Evolutionary conservation across 2,113 vertebrate species (phyloP), one percentile per base, ranked within the genome.

Genomic region (Shinisaurus crocodilurus): DNA sequence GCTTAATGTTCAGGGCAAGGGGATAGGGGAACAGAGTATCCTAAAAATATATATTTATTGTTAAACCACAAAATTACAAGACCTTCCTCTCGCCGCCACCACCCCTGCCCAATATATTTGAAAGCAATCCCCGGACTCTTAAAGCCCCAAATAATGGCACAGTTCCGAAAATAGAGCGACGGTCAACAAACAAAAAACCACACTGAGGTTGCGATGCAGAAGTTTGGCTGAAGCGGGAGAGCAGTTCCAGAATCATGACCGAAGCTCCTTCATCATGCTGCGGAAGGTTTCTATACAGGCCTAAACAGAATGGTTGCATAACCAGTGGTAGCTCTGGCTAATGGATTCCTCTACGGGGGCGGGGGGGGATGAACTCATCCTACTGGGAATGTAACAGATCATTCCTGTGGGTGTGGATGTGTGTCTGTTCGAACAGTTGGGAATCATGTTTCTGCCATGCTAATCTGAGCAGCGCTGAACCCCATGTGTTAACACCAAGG

Each of bases 401-500:
- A 86, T 32, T 85, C 57, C 4, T 0, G 1, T 85, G 70, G 70
- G 69, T 34, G 43, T 50, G 84, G 69, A 50, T 85, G 83, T 20
- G 6, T 60, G 57, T 72, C 82, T 82, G 57, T 8, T 50, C 60
- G 5, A 91, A 69, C 8, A 60, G 79, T 69, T 5, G 2, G 15
- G 84, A 91, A 83, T 87, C 90, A 81, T 79, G 81, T 10, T 81
- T 65, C 29, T n/a, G 63, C 82, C 69, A 69, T n/a, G 63, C 77
- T 87, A 83, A 43, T 86, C 25, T 6, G 40, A 65, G 0, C 0
- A 83, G 65, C 72, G 60, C 12, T 13, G 87, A 93, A 88, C 79
- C 82, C 43, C 87, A 65, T 6, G 37, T 70, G 90, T 94, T 90
- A 79, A 16, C 85, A 90, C 84, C 89, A 89, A 92, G 89, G 82